phyloP scores from a whole-genome alignment of 2,113 vertebrate species.

The Tetraodon nigroviridis region DNA sequence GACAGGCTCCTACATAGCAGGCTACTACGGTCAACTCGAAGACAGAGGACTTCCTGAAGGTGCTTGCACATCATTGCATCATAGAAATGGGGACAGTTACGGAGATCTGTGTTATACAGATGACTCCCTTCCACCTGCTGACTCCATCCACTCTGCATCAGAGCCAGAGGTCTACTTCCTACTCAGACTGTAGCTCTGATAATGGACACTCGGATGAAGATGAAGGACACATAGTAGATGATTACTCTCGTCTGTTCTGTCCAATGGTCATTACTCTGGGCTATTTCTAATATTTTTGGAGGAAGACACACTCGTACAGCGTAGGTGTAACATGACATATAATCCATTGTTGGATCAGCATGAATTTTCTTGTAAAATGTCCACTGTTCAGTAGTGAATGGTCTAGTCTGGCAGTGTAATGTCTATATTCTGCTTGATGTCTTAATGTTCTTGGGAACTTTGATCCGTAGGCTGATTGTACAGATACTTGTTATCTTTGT shows the following conservation, averaged over 20 bases:
- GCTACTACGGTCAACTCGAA: slow-evolving; percentile 79
- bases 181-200: slow-evolving; percentile 81
- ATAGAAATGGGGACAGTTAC: slow-evolving; percentile 67
- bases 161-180: slow-evolving; percentile 96
- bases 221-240: slow-evolving; percentile 5
- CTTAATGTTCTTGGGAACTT: slow-evolving; percentile 53
- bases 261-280: slow-evolving; percentile 26
- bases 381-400: slow-evolving; percentile 48
- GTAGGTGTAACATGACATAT: slow-evolving; percentile 34
- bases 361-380: slow-evolving; percentile 54
- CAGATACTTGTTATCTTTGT: slow-evolving; percentile 53
- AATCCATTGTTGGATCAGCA: slow-evolving; percentile 49
- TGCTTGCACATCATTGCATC: slow-evolving; percentile 72
- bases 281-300: slow-evolving; percentile 14
- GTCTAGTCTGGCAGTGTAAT: slow-evolving; percentile 46
- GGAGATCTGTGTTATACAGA: slow-evolving; percentile 70
- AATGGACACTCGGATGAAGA: slow-evolving; percentile 1
- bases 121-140: slow-evolving; percentile 65
- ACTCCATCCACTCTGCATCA: slow-evolving; percentile 69
- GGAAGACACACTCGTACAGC: slow-evolving; percentile 25
- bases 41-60: slow-evolving; percentile 87
- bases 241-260: slow-evolving; percentile 16
- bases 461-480: slow-evolving; percentile 57
- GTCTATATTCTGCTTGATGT: slow-evolving; percentile 62
- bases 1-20: slow-evolving; percentile 90